Evolutionary conservation across 2,113 vertebrate species (phyloP), one percentile per base, ranked within the genome.

Genomic region (Pseudorectes ferrugineus): DNA sequence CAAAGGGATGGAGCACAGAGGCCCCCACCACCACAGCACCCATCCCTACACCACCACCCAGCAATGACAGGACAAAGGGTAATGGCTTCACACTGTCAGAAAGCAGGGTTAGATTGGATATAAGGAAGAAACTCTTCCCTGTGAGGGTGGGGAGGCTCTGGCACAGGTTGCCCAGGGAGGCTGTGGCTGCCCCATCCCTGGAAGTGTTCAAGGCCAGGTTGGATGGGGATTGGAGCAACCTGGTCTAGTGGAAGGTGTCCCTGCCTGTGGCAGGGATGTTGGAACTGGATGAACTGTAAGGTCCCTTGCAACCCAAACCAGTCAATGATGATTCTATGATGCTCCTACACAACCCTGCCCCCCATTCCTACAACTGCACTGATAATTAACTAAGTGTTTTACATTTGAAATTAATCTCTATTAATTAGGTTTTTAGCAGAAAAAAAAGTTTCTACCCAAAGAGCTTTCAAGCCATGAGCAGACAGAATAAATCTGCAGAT

Each of bases 1-100:
- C 5, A 2, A 29, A 33, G 21, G 31, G 33, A 40, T 21, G 25
- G 38, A 88, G 18, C 29, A 33, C 4, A 1, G 42, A 78, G 6
- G 11, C 12, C 48, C 3, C 16, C 0, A 0, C 3, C 33, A 17
- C 6, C 0, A 0, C 43, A 59, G 70, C 25, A n/a, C 15, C 36
- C 70, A n/a, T 2, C 33, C 49, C 48, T 25, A 29, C 8, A 52
- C 22, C 8, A 29, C 7, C 19, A 15, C 15, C 33, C 36, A 35
- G 52, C 45, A 43, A 10, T 11, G 43, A 49, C 59, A 66, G 43
- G 10, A 36, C 76, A 58, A 35, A 10, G 31, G 21, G 17, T 9
- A 29, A 66, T 7, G 22, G 45, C 20, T 52, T n/a, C 29, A 25
- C 4, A 1, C 20, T 46, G 52, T 3, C 38, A 59, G 16, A 40